Percentiles rank a stretch among this genome's conserved stretches.
Evolutionary conservation across 2,797 vertebrate genomes (phyloP).

Genomic region (Borostomias antarcticus): DNA sequence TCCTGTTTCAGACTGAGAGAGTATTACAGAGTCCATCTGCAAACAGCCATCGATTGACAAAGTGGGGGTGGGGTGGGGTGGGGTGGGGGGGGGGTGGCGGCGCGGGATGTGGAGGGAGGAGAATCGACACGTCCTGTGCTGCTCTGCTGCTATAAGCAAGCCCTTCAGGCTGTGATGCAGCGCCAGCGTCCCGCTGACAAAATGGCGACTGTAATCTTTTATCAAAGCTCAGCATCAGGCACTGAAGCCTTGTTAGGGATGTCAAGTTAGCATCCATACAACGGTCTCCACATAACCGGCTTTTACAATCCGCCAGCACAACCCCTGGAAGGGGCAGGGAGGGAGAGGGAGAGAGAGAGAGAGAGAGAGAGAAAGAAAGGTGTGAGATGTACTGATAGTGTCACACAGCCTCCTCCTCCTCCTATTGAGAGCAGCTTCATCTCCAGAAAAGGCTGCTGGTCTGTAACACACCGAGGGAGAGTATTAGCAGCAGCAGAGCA

Average conservation of each 20-base stretch:
- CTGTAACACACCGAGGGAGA: not conserved
- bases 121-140: slow-evolving; percentile 59
- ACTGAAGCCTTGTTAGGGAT: slow-evolving; percentile 55
- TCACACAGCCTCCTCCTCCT: slow-evolving; percentile 33
- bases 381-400: slow-evolving; percentile 32
- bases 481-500: not conserved
- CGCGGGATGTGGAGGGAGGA: slow-evolving; percentile 19
- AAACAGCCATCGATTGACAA: slow-evolving; percentile 68
- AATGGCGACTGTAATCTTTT: slow-evolving; percentile 68
- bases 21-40: slow-evolving; percentile 58
- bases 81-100: not conserved
- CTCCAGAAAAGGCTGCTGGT: not conserved
- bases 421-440: slow-evolving; percentile 13
- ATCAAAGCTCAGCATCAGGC: slow-evolving; percentile 55
- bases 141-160: slow-evolving; percentile 61
- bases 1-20: slow-evolving; percentile 45
- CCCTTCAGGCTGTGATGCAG: slow-evolving; percentile 52
- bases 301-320: slow-evolving; percentile 52
- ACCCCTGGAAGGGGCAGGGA: slow-evolving; percentile 27
- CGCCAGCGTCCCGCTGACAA: slow-evolving; percentile 65
- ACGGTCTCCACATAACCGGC: slow-evolving; percentile 41
- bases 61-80: too few species aligned
- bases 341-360: not conserved
- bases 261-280: slow-evolving; percentile 51
- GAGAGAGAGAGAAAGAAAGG: not conserved